Evolutionary conservation across 1,140 invertebrate genomes (phyloP).

Genomic region (Homalodisca vitripennis): DNA sequence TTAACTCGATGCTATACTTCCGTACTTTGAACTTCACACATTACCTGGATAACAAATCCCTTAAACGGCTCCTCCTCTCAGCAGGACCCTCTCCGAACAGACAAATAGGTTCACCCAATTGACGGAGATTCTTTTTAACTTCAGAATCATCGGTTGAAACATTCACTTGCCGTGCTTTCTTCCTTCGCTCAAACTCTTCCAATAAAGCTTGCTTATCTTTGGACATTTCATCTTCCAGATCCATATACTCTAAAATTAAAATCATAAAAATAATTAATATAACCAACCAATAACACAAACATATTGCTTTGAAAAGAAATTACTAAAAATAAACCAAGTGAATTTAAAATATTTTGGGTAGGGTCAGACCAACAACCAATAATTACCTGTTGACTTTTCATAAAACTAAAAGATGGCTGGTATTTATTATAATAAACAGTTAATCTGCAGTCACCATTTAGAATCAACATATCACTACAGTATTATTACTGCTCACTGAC

Average conservation of each 20-base stretch:
- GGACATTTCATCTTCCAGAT: slow-evolving; percentile 83
- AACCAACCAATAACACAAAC: not conserved
- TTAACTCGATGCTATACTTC: too few relatives aligned
- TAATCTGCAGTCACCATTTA: too few relatives aligned
- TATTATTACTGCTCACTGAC: too few relatives aligned
- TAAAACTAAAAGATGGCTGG: too few relatives aligned
- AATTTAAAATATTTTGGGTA: not conserved
- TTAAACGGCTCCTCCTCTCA: slow-evolving; percentile 85
- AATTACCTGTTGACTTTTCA: too few relatives aligned
- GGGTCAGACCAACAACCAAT: not conserved
- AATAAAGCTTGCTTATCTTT: slow-evolving; percentile 85
- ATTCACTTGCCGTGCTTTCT: slow-evolving; percentile 89
- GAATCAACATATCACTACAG: too few relatives aligned
- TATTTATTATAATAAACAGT: too few relatives aligned
- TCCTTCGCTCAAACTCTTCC: slow-evolving; percentile 91
- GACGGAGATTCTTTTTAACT: slow-evolving; percentile 86
- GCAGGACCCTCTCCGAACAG: slow-evolving; percentile 97
- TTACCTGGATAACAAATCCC: slow-evolving; percentile 79
- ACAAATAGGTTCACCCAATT: slow-evolving; percentile 92
- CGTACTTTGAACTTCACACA: not conserved
- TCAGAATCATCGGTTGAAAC: slow-evolving; percentile 93
- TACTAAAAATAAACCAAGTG: not conserved
- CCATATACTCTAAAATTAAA: slow-evolving; percentile 74
- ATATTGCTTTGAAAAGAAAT: not conserved
- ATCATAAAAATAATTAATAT: slow-evolving; percentile 11